Evolutionary conservation across 2,797 vertebrate genomes (phyloP), one percentile per base, ranked within the genome.

Genomic region (Falco peregrinus): DNA sequence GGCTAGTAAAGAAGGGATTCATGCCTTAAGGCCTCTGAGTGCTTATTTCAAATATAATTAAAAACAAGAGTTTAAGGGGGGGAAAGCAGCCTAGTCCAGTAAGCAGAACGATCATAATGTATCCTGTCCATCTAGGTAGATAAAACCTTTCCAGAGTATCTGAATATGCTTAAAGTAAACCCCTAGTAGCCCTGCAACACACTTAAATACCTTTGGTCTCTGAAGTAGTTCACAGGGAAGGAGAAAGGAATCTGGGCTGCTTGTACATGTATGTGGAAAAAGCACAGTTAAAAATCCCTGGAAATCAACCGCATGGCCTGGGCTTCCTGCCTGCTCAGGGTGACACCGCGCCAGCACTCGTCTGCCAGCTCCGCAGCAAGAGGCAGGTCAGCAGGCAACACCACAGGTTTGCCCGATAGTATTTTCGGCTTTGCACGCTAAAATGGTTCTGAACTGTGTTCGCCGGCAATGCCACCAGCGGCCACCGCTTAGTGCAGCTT

Each of bases 1-100:
- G 51, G 51, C 71, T 89, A 92, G 75, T 82, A 89, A 89, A 82
- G 86, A 88, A 70, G 35, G 31, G 84, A 86, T 86, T 95, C 76
- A 17, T 88, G 54, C 43, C 87, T 91, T 86, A 81, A 95, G 47
- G 76, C 47, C 13, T 88, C 35, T 48, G 47, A 95, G 59, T 26
- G 24, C 31, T 69, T 56, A 84, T 45, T n/a, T 87, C 22, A 93
- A 91, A 91, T 64, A 39, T 53, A 93, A 91, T 84, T 82, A 81
- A 93, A 92, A 95, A 1, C 20, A 84, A 70, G 43, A 77, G 33
- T 74, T 82, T 89, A 79, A 96, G 93, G 56, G 33, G 11, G 84
- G 92, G 92, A 89, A 61, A 19, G 3, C 12, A 86, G 6, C 25
- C 28, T 73, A 29, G 29, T 26, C 16, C 61, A 93, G 37, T 61